Conservation (phyloP, 2,888 invertebrate genomes). For the Brachyopa scutellaris region DNA sequence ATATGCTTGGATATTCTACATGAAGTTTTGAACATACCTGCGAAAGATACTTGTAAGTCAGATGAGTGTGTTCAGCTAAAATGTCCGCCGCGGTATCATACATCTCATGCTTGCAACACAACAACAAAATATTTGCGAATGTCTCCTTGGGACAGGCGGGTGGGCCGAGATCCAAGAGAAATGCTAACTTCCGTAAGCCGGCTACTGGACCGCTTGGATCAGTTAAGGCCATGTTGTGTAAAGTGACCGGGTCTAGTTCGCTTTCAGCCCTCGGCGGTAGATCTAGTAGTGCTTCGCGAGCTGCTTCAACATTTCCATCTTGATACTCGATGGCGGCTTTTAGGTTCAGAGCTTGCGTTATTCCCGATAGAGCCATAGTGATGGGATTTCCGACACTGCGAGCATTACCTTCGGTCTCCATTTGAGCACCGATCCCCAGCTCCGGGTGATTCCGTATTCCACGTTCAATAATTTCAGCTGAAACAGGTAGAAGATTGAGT, state of each 20-base stretch:
- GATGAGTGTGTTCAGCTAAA: constrained; percentile 97
- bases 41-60: constrained; percentile 96
- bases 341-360: constrained; percentile 98
- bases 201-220: constrained; percentile 97
- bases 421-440: constrained; percentile 97
- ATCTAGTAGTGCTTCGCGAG: constrained; percentile 92
- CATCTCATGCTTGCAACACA: constrained; percentile 98
- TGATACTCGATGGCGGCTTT: constrained; percentile 99
- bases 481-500: no score
- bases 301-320: constrained; percentile 92
- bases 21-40: no score
- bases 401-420: constrained; percentile 85
- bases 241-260: constrained; percentile 97
- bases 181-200: constrained; percentile 90
- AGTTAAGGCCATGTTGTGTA: constrained; percentile 97
- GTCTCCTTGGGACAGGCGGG: constrained; percentile 95
- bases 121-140: constrained; percentile 95
- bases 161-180: constrained; percentile 96
- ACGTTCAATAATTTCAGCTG: constrained; percentile 93
- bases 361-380: constrained; percentile 93
- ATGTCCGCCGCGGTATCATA: constrained; percentile 99
- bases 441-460: constrained; percentile 99
- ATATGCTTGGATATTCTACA: no score
- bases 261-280: constrained; percentile 97
- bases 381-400: constrained; percentile 91